These are phyloP conservation scores for Distichodus sexfasciatus DNA, from an alignment of 2,797 vertebrate species.

Conservation along the genomic window DNA sequence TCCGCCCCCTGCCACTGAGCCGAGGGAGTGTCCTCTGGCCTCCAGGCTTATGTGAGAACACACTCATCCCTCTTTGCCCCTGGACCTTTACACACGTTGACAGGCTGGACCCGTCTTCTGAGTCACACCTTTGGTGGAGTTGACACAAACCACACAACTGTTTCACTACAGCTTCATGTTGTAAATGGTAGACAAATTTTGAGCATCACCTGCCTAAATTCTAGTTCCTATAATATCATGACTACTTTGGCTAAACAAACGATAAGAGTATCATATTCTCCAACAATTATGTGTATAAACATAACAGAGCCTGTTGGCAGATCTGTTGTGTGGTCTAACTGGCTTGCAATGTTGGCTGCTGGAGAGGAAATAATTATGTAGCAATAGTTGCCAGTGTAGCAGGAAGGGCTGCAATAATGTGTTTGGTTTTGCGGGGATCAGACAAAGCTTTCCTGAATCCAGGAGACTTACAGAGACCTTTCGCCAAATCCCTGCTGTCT, in stretches of 20 bases:
- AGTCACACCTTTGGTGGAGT: slow-evolving; percentile 64
- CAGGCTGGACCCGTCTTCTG: slow-evolving; percentile 62
- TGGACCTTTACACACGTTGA: slow-evolving; percentile 44
- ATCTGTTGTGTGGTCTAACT: background rate
- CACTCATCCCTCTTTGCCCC: slow-evolving; percentile 49
- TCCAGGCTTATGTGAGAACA: slow-evolving; percentile 62
- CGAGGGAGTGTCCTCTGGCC: slow-evolving; percentile 69
- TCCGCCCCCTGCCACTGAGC: slow-evolving; percentile 65
- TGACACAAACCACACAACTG: slow-evolving; percentile 14
- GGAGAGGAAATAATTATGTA: background rate
- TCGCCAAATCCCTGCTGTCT: slow-evolving; percentile 66
- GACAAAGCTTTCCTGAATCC: slow-evolving; percentile 20
- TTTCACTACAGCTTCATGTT: slow-evolving; percentile 20
- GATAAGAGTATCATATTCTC: background rate
- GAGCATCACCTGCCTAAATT: background rate
- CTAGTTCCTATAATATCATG: background rate
- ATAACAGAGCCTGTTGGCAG: background rate
- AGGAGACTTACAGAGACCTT: slow-evolving; percentile 71
- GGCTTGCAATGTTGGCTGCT: background rate
- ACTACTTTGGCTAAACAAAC: background rate
- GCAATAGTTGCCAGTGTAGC: background rate
- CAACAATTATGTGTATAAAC: background rate
- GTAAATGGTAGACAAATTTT: background rate
- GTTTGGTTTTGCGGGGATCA: slow-evolving; percentile 20
- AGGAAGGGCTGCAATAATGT: background rate